phyloP scores from a whole-genome alignment of 2,113 vertebrate genomes.

The Nycticebus coucang region DNA sequence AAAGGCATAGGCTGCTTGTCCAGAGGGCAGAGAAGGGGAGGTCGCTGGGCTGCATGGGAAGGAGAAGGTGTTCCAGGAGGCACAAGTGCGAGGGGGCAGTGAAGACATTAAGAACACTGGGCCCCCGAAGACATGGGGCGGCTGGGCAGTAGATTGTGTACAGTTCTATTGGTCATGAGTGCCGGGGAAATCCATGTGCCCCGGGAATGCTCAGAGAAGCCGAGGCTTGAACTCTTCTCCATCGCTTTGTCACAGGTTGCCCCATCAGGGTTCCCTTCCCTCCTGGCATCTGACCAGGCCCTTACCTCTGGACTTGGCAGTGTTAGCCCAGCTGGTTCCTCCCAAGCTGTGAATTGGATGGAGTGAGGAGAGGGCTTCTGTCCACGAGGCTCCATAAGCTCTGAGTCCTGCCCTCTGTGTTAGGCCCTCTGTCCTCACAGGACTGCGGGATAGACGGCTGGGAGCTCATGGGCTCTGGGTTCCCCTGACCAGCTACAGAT shows the following conservation, averaged over 20 bases:
- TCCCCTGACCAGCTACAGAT: background rate
- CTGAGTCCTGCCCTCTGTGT: too few relatives aligned
- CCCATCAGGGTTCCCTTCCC: background rate
- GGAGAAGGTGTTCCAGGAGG: background rate
- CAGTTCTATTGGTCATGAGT: background rate
- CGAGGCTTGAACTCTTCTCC: rapidly evolving
- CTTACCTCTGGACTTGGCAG: background rate
- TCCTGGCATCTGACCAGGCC: background rate
- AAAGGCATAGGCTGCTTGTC: background rate
- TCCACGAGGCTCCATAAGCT: background rate
- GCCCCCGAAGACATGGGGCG: background rate
- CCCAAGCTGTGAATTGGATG: background rate
- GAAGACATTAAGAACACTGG: background rate
- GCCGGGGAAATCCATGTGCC: background rate
- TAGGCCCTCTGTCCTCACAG: background rate
- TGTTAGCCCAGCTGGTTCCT: rapidly evolving
- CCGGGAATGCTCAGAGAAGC: background rate
- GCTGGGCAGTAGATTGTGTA: background rate
- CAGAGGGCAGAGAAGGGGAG: too few relatives aligned
- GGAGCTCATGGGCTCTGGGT: background rate
- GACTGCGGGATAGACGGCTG: background rate
- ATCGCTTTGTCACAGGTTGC: background rate
- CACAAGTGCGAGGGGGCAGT: background rate
- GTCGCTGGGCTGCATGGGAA: background rate
- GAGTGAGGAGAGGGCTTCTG: background rate